Evolutionary conservation across 2,113 vertebrate species (phyloP), one percentile per base, ranked within the genome.

Genomic region (Passer montanus): DNA sequence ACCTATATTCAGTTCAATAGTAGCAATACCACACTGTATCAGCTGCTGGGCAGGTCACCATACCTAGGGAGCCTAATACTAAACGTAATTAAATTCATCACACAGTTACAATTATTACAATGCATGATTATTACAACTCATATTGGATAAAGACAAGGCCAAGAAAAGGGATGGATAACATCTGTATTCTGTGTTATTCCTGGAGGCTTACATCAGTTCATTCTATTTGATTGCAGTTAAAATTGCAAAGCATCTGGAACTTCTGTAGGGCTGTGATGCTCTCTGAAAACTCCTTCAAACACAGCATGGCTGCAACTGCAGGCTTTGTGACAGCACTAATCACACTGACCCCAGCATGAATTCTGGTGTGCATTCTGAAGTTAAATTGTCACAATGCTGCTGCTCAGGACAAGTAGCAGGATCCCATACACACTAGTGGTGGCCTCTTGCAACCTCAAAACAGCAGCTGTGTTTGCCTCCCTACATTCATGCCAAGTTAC

Each of bases 361-460:
- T 66, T 84, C 72, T n/a, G 10, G 37, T 59, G 63, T 5, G 1
- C 55, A 41, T 60, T 53, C 28, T 66, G 15, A 82, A 70, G 39
- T 44, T 69, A 47, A 80, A 52, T 55, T 47, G 67, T 62, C 78
- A 80, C 82, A 67, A n/a, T 55, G 26, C 41, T 93, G 56, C 79
- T 84, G 50, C 47, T 76, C 21, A 56, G 76, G 56, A 90, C 64
- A 81, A 89, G 70, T 31, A 72, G 41, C 8, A 91, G 72, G 52
- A 73, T 93, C 74, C 70, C 67, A 74, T 21, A 80, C 33, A 91
- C 15, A 33, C 26, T 27, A 75, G 76, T 21, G 64, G 44, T 60
- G 72, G 84, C 64, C 72, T 88, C 74, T 56, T 68, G 81, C 68
- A 95, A 91, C 87, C 84, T 94, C 89, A 56, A 35, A 91, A 70